phyloP scores from a whole-genome alignment of 2,888 invertebrate species.

The Dicyrtomina minuta region DNA sequence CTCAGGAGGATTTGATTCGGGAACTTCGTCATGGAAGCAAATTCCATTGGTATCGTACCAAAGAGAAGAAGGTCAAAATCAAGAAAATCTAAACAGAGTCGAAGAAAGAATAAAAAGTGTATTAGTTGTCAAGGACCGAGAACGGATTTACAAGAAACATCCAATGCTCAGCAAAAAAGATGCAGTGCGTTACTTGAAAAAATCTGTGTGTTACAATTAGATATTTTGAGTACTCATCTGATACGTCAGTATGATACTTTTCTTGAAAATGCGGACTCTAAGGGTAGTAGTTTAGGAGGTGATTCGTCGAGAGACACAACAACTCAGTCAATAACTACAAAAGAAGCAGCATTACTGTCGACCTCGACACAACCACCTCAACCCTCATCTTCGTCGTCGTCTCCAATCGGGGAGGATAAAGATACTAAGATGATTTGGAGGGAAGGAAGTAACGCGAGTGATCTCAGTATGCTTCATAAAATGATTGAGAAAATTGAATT shows the following conservation, averaged over 20 bases:
- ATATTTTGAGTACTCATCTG: conserved; percentile 31
- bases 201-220: conserved; percentile 31
- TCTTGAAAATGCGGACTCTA: conserved; percentile 11
- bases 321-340: too few species aligned
- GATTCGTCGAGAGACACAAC: too few species aligned
- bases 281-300: background rate
- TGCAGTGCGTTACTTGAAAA: conserved; percentile 22
- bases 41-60: conserved; percentile 26
- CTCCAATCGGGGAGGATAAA: background rate
- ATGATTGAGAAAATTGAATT: conserved; percentile 29
- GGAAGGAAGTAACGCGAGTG: conserved; percentile 23
- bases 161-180: conserved; percentile 21
- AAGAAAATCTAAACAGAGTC: background rate
- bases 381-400: background rate
- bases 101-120: conserved; percentile 22
- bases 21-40: conserved; percentile 32
- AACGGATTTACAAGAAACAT: conserved; percentile 26
- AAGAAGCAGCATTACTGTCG: background rate
- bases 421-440: conserved; percentile 18
- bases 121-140: conserved; percentile 30
- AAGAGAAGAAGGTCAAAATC: conserved; percentile 13
- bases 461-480: conserved; percentile 35
- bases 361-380: background rate
- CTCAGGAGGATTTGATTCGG: background rate
- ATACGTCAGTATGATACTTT: conserved; percentile 29